These are phyloP conservation scores for Apamea epomidion DNA, from an alignment of 2,888 invertebrate species.

Conservation along the genomic window DNA sequence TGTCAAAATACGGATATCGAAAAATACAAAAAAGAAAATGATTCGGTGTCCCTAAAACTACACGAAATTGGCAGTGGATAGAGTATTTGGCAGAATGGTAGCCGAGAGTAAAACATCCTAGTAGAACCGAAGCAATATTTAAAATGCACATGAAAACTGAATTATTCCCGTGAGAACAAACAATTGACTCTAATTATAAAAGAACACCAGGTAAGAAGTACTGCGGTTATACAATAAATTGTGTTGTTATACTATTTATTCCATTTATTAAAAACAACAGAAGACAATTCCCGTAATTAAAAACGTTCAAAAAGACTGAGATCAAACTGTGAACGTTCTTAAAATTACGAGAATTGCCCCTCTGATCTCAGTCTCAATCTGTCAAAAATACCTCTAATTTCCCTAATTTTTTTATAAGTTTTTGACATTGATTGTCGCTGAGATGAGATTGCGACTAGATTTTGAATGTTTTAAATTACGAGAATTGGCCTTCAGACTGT, in stretches of 20 bases:
- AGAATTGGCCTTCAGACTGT: too few species aligned
- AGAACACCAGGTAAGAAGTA: not conserved
- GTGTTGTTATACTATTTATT: slow-evolving; percentile 1
- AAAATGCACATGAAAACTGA: not conserved
- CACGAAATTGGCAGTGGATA: not conserved
- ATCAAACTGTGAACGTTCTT: too few species aligned
- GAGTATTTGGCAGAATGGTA: not conserved
- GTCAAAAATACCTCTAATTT: too few species aligned
- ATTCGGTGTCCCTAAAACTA: not conserved
- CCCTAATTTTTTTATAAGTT: too few species aligned
- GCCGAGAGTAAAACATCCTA: not conserved
- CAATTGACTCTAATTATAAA: not conserved
- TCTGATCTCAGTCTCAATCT: not conserved
- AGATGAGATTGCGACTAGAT: too few species aligned
- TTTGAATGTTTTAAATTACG: too few species aligned
- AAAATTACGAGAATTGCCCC: too few species aligned
- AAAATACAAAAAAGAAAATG: not conserved
- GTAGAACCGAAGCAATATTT: not conserved
- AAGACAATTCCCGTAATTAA: too few species aligned
- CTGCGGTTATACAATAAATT: not conserved
- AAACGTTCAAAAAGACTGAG: too few species aligned
- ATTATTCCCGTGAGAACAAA: not conserved
- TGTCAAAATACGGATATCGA: not conserved
- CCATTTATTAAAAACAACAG: not conserved
- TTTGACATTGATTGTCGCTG: too few species aligned